Base-by-base conservation (phyloP, 2,888 invertebrate genomes). In the Phasia obesa region DNA sequence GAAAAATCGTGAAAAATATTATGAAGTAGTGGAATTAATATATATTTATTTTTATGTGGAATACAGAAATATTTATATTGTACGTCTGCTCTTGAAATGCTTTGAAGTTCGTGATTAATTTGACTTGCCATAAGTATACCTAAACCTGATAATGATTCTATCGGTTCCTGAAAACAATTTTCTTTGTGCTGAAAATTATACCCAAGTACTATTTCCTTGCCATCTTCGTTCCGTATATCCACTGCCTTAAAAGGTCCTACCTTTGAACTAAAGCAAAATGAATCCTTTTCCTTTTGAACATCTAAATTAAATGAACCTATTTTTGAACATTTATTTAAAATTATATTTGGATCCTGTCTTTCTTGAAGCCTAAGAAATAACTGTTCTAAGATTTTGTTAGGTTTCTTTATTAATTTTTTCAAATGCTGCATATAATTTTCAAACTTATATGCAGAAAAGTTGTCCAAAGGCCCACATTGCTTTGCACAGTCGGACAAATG, bases 1-100 rank as follows among this genome's bases (percentile, higher is more conserved):
- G 38, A 74, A 70, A 70, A 70, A 55, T 70, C 70, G 51, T 67
- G 60, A 31, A 31, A 31, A 9, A 38, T 38, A 15, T 38, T 38
- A 38, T 2, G 31, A 31, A 31, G 31, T 31, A 75, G 21, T 49
- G 81, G 75, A 23, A 81, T 70, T 23, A 76, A 59, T 44, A 70
- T 49, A 70, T 31, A 75, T 70, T 76, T 81, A 71, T 62, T 71
- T 51, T 75, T 49, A 57, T 49, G 15, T 17, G 71, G 59, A 65
- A 81, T 71, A 59, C 75, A 81, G 70, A 80, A 80, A 73, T 67
- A 67, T 59, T 67, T 79, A 35, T 53, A 73, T 7, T 51, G 35
- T 59, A 79, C 75, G 38, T 65, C 64, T 44, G 31, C 27, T 70
- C 60, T 64, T n/a, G 17, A 38, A 47, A 75, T 64, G 55, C 64